Conservation (phyloP, 2,797 vertebrate genomes). For the Acanthurus lineatus region DNA sequence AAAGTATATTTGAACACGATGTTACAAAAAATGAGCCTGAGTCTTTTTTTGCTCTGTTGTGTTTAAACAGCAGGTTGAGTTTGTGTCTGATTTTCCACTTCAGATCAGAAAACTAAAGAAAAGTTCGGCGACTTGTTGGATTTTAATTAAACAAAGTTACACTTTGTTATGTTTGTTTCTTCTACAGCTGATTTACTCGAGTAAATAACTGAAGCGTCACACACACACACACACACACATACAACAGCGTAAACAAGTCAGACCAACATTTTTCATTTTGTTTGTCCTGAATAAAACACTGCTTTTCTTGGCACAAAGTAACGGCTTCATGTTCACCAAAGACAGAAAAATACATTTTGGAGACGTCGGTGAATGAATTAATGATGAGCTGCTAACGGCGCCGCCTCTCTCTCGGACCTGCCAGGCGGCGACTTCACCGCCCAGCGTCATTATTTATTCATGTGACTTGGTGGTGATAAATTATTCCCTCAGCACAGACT, state of each 20-base stretch:
- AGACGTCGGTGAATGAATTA: slow-evolving; percentile 60
- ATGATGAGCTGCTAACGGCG: slow-evolving; percentile 54
- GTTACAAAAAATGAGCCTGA: no score
- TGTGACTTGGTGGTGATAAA: slow-evolving; percentile 58
- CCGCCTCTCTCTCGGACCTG: slow-evolving; percentile 40
- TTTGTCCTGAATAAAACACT: slow-evolving; percentile 5
- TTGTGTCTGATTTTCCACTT: no score
- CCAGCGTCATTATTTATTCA: slow-evolving; percentile 70
- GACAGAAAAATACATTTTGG: slow-evolving; percentile 25
- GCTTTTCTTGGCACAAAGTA: neutral
- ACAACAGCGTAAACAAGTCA: neutral
- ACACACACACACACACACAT: no score
- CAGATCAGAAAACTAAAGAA: no score
- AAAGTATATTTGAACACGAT: no score
- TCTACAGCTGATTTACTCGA: neutral
- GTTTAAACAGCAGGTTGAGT: no score
- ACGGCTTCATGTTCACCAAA: neutral
- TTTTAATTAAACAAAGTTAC: no score
- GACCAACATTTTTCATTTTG: neutral
- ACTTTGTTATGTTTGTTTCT: no score
- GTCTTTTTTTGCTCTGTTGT: no score
- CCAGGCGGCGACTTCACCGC: slow-evolving; percentile 35
- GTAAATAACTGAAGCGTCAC: neutral
- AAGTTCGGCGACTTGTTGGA: no score
- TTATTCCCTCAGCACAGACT: slow-evolving; percentile 66